These are phyloP conservation scores for Pelmatolapia mariae DNA, from an alignment of 2,113 vertebrate species.

Conservation along the genomic window DNA sequence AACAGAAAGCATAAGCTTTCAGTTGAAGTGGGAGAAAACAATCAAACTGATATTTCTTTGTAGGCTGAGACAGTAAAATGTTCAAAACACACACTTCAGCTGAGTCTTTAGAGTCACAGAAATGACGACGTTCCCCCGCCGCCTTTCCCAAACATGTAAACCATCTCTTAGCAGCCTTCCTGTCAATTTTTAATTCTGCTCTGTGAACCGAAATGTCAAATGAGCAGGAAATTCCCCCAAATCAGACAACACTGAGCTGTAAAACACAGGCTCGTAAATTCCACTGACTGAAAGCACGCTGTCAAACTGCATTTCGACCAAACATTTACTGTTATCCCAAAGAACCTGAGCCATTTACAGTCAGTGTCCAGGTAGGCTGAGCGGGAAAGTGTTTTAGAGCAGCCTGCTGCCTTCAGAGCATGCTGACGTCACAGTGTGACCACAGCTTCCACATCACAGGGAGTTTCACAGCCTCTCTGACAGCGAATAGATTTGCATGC, in stretches of 20 bases:
- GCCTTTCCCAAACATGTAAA: constrained; percentile 22
- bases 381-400: not conserved
- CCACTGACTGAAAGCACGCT: not conserved
- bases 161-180: constrained; percentile 10
- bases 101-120: not conserved
- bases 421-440: constrained; percentile 39
- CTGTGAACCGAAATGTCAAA: constrained; percentile 37
- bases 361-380: not conserved
- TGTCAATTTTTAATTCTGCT: constrained; percentile 31
- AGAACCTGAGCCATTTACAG: not conserved
- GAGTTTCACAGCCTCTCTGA: constrained; percentile 49
- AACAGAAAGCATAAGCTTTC: not conserved
- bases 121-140: not conserved
- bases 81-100: not conserved
- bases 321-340: not conserved
- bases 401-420: not conserved
- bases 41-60: not conserved
- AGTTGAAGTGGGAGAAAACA: not conserved
- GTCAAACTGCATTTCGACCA: not conserved
- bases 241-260: not conserved
- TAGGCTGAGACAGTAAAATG: not conserved
- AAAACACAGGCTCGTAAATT: not conserved
- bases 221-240: constrained; percentile 51
- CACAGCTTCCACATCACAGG: constrained; percentile 65
- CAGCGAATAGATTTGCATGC: not conserved